These are phyloP conservation scores for Lithophane socia DNA, from an alignment of 2,888 invertebrate genomes.

Conservation along the genomic window DNA sequence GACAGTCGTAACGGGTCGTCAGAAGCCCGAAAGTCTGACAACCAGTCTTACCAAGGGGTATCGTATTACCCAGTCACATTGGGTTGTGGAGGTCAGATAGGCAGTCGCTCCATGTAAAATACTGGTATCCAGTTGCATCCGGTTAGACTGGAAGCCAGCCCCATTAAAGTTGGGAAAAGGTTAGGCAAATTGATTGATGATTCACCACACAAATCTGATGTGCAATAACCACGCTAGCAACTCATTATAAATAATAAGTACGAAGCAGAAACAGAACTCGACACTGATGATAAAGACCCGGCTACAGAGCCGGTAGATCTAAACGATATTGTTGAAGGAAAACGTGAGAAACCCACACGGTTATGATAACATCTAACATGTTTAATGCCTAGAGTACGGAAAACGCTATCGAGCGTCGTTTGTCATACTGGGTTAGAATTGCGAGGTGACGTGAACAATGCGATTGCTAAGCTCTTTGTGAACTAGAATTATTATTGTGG, in stretches of 20 bases:
- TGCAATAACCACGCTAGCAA: background rate
- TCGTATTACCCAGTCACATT: too few species aligned
- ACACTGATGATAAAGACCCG: background rate
- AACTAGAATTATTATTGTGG: background rate
- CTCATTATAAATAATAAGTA: background rate
- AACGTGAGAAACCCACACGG: conserved; percentile 51
- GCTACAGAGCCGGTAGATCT: conserved; percentile 19
- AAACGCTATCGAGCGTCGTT: conserved; percentile 35
- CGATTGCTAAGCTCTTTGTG: background rate
- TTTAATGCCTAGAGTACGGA: conserved; percentile 45
- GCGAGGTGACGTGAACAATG: background rate
- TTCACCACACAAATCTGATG: background rate
- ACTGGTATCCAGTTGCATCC: too few species aligned
- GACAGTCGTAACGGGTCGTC: too few species aligned
- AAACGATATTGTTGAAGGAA: conserved; percentile 38
- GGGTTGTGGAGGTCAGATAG: too few species aligned
- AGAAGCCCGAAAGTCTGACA: too few species aligned
- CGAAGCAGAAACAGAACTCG: background rate
- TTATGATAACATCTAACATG: conserved; percentile 50
- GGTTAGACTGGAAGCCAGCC: too few species aligned
- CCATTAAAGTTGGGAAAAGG: too few species aligned
- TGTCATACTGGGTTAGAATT: conserved; percentile 36
- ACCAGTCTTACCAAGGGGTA: too few species aligned
- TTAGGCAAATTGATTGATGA: background rate
- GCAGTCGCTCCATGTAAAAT: too few species aligned